Conservation (phyloP, 30 jellyfish, hydroid and myxozoan genomes). For the Catostylus mosaicus region DNA sequence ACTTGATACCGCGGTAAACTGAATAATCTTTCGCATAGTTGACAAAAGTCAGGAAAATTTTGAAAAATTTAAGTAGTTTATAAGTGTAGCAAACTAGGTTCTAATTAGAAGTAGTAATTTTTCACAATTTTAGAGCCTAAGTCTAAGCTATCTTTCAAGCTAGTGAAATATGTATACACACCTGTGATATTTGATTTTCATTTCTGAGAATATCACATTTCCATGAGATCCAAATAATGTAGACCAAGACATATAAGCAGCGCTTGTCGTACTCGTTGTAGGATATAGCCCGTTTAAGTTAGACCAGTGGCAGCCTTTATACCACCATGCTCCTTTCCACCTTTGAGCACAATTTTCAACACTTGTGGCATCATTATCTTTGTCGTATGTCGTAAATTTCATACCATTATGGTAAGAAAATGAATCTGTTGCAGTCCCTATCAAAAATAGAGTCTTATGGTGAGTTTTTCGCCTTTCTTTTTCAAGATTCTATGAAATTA, state of each 20-base stretch:
- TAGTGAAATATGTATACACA: no score
- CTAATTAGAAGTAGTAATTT: no score
- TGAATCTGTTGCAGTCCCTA: slow-evolving; percentile 67
- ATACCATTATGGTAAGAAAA: slow-evolving; percentile 42
- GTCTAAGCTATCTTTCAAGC: no score
- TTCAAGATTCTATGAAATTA: no score
- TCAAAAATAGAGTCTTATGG: neutral
- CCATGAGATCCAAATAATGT: neutral
- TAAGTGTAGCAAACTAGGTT: no score
- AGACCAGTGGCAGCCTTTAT: slow-evolving; percentile 19
- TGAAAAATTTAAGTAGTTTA: no score
- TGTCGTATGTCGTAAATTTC: slow-evolving; percentile 63
- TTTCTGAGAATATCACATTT: slow-evolving; percentile 20
- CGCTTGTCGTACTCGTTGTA: slow-evolving; percentile 21
- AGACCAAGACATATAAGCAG: slow-evolving; percentile 49
- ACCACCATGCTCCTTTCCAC: slow-evolving; percentile 75
- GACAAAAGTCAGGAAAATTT: no score
- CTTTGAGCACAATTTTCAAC: slow-evolving; percentile 44
- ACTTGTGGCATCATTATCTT: slow-evolving; percentile 27
- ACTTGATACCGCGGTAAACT: no score
- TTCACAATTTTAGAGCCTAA: no score
- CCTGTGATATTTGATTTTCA: slow-evolving; percentile 29
- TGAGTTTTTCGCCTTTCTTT: no score
- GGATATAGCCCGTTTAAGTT: slow-evolving; percentile 62
- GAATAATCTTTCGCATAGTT: no score